These are phyloP conservation scores for Oasisia sp. DNA, from an alignment of 2,888 invertebrate species.

Conservation along the genomic window DNA sequence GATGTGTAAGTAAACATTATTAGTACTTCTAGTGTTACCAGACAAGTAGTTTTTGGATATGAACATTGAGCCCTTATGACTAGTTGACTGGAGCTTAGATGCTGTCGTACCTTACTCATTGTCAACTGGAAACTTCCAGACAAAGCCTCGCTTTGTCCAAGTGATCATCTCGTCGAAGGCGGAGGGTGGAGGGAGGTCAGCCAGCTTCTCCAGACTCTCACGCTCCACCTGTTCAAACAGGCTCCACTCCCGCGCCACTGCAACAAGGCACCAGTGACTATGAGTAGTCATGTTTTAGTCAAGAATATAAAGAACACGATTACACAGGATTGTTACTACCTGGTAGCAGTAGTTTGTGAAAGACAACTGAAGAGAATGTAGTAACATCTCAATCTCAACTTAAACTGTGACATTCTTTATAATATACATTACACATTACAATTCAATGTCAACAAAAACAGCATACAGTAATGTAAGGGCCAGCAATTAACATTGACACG, in stretches of 20 bases:
- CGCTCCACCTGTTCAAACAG: conserved; percentile 35
- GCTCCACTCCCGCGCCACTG: background rate
- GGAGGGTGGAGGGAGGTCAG: conserved; percentile 77
- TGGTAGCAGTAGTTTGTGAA: background rate
- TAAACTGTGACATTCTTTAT: background rate
- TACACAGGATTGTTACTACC: background rate
- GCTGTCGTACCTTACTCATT: conserved; percentile 85
- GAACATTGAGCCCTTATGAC: background rate
- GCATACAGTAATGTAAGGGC: background rate
- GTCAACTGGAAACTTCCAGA: conserved; percentile 97
- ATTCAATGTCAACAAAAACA: background rate
- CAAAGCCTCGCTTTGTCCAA: conserved; percentile 93
- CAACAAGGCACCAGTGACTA: background rate
- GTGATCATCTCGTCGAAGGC: conserved; percentile 91
- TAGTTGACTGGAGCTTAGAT: background rate
- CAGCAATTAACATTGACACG: too few species aligned
- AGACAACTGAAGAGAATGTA: background rate
- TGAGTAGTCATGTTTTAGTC: too few species aligned
- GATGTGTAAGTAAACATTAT: too few species aligned
- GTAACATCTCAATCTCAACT: background rate
- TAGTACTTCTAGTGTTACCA: too few species aligned
- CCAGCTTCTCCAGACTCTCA: conserved; percentile 29
- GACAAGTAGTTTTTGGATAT: too few species aligned
- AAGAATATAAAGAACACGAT: too few species aligned
- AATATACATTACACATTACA: background rate